These are phyloP conservation scores for Melieria omissa DNA, from an alignment of 2,888 invertebrate species.

Conservation along the genomic window DNA sequence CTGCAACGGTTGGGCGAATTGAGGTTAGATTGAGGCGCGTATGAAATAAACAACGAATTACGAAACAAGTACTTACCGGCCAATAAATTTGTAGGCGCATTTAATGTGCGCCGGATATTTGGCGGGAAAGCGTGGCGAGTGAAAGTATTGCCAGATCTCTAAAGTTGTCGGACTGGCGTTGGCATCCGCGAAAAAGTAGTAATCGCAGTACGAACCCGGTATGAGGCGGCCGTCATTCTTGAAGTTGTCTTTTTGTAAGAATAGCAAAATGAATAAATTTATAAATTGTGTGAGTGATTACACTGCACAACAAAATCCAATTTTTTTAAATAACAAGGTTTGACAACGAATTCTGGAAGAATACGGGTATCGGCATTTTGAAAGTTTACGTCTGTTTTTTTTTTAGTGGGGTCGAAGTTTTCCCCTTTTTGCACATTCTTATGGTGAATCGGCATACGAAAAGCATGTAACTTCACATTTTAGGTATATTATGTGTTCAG, in stretches of 20 bases:
- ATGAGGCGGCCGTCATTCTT: slow-evolving; percentile 83
- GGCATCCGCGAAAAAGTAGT: slow-evolving; percentile 80
- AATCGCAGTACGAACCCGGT: slow-evolving; percentile 84
- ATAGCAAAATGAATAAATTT: too few species aligned
- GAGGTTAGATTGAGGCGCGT: background rate
- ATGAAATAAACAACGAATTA: background rate
- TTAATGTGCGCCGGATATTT: slow-evolving; percentile 92
- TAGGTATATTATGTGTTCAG: too few species aligned
- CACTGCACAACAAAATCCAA: too few species aligned
- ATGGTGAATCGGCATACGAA: too few species aligned
- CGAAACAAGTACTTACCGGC: slow-evolving; percentile 77
- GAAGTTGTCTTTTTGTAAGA: slow-evolving; percentile 73
- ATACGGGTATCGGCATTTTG: too few species aligned
- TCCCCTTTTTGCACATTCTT: too few species aligned
- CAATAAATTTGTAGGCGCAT: slow-evolving; percentile 90
- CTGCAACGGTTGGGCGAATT: slow-evolving; percentile 37
- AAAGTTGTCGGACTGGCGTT: slow-evolving; percentile 52
- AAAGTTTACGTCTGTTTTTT: too few species aligned
- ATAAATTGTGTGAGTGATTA: too few species aligned
- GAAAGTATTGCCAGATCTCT: slow-evolving; percentile 80
- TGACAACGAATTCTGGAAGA: too few species aligned
- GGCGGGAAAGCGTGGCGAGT: slow-evolving; percentile 95
- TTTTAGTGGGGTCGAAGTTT: too few species aligned
- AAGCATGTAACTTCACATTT: too few species aligned
- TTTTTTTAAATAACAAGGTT: too few species aligned